Percentiles rank a stretch among this genome's conserved stretches.
Evolutionary conservation across 2,113 vertebrate species (phyloP).

Genomic region (Anas platyrhynchos): DNA sequence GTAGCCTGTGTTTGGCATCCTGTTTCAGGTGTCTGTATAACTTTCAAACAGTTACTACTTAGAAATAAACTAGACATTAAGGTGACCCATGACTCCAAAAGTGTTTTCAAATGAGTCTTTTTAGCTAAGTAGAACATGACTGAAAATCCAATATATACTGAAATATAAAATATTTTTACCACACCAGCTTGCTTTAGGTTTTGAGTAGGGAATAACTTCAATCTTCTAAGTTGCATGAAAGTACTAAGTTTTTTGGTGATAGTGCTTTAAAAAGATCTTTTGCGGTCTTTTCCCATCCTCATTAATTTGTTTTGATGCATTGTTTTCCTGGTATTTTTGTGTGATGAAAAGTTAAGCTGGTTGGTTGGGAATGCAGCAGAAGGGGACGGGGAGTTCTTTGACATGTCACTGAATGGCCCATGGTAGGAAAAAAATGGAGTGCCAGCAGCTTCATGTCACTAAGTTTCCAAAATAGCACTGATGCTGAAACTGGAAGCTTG

Average conservation of each 20-base stretch:
- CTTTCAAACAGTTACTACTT: neutral
- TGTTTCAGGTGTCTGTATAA: neutral
- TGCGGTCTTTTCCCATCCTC: neutral
- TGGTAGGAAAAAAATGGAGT: conserved; percentile 40
- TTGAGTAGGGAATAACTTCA: neutral
- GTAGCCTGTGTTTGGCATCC: neutral
- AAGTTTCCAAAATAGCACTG: conserved; percentile 65
- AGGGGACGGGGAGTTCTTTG: neutral
- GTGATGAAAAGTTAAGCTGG: neutral
- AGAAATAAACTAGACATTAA: neutral
- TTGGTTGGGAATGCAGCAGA: neutral
- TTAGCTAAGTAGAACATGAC: neutral
- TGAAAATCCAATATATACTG: neutral
- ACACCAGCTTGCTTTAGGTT: neutral
- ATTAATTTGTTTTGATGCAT: conserved; percentile 55
- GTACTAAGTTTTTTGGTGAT: neutral
- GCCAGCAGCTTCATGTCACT: conserved; percentile 59
- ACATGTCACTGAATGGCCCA: conserved; percentile 13
- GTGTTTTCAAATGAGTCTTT: neutral
- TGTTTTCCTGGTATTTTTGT: neutral
- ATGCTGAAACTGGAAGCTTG: conserved; percentile 57
- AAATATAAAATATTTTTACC: neutral
- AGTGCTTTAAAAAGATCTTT: neutral
- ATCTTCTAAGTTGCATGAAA: neutral
- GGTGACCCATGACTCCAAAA: neutral